Evolutionary conservation across 2,888 invertebrate species (phyloP), one percentile per base, ranked within the genome.

Genomic region (Stenodema calcarata): DNA sequence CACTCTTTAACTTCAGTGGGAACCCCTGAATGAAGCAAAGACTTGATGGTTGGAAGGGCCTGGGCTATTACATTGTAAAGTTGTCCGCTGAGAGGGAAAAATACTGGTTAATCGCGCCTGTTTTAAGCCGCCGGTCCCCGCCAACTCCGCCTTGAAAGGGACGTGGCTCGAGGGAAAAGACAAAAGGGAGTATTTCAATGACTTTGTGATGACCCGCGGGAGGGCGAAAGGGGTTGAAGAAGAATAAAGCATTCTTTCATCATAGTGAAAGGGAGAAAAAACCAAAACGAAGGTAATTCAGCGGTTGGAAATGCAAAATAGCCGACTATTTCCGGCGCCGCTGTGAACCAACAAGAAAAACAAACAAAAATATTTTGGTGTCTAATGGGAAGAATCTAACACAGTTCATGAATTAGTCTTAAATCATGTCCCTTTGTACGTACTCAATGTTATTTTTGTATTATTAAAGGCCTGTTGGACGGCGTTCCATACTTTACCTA

Each of bases 91-190:
- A 75, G 28, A 84, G 47, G 73, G 84, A 84, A 84, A 84, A 84
- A 84, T 84, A 84, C 84, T 70, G 73, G 73, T 84, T 73, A 73
- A 84, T 84, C 84, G 82, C 82, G 82, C 82, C 82, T 82, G 82
- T 70, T 82, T 42, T 73, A 75, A 54, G 80, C 47, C 79, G 27
- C 18, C 54, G 23, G 18, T 18, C 9, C 62, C 23, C 23, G 62
- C 23, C 62, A 27, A 23, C 62, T 62, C 62, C 18, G 62, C 62
- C 11, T 54, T 80, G 16, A 80, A 80, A 84, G 30, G 84, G 47
- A 47, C 42, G 84, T 44, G 44, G 84, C 75, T 73, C 35, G 73
- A 84, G 84, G 70, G 73, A 73, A 73, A 84, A 84, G 84, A 84
- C 84, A 84, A 84, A 84, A 73, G 84, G 30, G 50, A 30, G 35